Conservation (phyloP, 2,888 invertebrate genomes). For the Leptopilina myrica region DNA sequence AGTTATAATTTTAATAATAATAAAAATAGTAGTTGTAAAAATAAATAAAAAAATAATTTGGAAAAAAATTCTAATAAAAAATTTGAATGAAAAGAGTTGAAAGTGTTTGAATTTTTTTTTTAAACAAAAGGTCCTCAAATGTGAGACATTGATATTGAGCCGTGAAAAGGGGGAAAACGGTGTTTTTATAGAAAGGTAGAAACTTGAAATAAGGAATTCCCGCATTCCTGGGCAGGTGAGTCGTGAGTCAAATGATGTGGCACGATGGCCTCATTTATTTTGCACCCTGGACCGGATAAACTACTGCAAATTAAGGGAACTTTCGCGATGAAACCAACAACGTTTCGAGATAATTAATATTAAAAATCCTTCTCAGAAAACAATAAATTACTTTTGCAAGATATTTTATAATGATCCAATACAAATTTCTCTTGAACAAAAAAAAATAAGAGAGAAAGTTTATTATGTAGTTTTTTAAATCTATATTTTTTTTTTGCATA, state of each 20-base stretch:
- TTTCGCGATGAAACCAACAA: slow-evolving; percentile 21
- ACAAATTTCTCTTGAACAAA: neutral
- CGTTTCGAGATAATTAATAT: slow-evolving; percentile 31
- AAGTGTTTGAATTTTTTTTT: neutral
- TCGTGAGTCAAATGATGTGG: slow-evolving; percentile 32
- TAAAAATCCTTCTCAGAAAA: slow-evolving; percentile 11
- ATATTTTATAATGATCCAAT: slow-evolving; percentile 5
- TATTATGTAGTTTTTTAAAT: neutral
- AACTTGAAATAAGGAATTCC: slow-evolving; percentile 18
- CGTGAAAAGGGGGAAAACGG: neutral
- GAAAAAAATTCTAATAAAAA: too few relatives aligned
- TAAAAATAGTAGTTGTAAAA: too few relatives aligned
- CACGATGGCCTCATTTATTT: slow-evolving; percentile 29
- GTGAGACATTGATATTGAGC: neutral
- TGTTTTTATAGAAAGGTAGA: slow-evolving; percentile 10
- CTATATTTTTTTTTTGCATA: neutral
- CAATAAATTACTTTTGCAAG: slow-evolving; percentile 30
- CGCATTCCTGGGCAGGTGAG: slow-evolving; percentile 35
- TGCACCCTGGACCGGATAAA: slow-evolving; percentile 29
- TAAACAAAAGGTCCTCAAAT: neutral
- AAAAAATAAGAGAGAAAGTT: slow-evolving; percentile 9
- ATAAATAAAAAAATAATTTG: too few relatives aligned
- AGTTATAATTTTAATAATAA: too few relatives aligned
- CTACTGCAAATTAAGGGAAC: slow-evolving; percentile 28
- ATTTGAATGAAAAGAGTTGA: neutral